A percentile compares a stretch with the other conserved stretches of the same genome.
Conservation (phyloP, 1,140 invertebrate genomes). For the Diabrotica undecimpunctata region DNA sequence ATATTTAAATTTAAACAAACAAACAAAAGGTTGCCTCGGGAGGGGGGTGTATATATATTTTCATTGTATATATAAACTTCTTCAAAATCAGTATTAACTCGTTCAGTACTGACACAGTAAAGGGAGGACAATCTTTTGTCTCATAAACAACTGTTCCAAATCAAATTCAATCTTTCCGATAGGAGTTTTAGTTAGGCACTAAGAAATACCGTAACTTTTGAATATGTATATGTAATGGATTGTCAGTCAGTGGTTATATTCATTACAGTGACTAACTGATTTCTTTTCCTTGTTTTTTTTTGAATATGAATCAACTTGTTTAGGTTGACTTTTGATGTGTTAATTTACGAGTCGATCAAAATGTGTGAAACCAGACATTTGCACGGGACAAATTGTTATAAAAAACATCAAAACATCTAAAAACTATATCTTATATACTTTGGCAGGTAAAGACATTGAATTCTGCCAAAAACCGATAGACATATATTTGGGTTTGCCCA, state of each 20-base stretch:
- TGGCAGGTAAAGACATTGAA: too few relatives aligned
- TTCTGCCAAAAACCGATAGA: too few relatives aligned
- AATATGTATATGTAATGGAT: constrained; percentile 20
- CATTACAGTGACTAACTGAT: background rate
- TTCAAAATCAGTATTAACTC: background rate
- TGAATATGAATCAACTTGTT: constrained; percentile 3
- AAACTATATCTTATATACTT: too few relatives aligned
- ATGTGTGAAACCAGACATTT: too few relatives aligned
- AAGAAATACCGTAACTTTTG: constrained; percentile 32
- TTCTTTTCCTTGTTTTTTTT: constrained; percentile 3
- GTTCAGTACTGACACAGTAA: background rate
- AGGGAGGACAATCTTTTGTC: constrained; percentile 19
- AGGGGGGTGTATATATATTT: background rate
- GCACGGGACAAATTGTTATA: too few relatives aligned
- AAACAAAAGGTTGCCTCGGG: constrained; percentile 14
- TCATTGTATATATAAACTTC: background rate
- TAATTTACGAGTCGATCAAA: background rate
- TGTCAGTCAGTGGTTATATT: constrained; percentile 16
- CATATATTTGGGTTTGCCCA: too few relatives aligned
- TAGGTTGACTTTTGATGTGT: constrained; percentile 2
- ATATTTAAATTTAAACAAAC: constrained; percentile 10
- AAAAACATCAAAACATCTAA: too few relatives aligned
- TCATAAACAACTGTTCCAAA: constrained; percentile 7
- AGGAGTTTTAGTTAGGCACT: constrained; percentile 31
- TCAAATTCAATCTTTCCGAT: constrained; percentile 12